These are phyloP conservation scores for Corynorhinus townsendii DNA, from an alignment of 2,113 vertebrate genomes.

Conservation along the genomic window DNA sequence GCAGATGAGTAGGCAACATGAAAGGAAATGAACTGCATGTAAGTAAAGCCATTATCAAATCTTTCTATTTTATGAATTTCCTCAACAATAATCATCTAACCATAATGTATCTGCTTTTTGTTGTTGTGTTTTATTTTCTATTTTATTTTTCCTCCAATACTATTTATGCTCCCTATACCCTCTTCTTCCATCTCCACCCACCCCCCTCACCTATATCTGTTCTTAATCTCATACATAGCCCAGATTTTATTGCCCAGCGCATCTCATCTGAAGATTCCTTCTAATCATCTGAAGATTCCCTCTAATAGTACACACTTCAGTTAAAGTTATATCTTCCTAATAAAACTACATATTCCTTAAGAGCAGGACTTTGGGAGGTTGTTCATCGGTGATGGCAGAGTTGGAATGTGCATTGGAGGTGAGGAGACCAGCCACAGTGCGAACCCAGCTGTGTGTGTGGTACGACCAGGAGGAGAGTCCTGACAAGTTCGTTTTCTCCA, in stretches of 20 bases:
- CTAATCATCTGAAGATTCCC: not conserved
- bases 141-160: too few relatives aligned
- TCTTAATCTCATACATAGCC: not conserved
- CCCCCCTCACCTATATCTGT: not conserved
- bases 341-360: not conserved
- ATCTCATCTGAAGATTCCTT: not conserved
- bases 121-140: too few relatives aligned
- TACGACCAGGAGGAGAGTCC: not conserved
- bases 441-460: not conserved
- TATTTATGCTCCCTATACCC: too few relatives aligned
- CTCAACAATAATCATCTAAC: not conserved
- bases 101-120: not conserved
- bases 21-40: not conserved
- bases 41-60: not conserved
- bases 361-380: not conserved
- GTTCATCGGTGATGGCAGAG: not conserved
- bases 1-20: not conserved
- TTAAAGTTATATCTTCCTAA: not conserved
- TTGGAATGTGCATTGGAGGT: rapidly evolving
- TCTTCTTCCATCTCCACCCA: too few relatives aligned
- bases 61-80: not conserved
- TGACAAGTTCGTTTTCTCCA: not conserved
- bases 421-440: rapidly evolving
- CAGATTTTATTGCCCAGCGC: not conserved
- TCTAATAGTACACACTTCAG: not conserved